A percentile compares a stretch with the other conserved stretches of the same genome.
phyloP scores from a whole-genome alignment of 2,888 invertebrate genomes.

The Drosophila niveifrons region DNA sequence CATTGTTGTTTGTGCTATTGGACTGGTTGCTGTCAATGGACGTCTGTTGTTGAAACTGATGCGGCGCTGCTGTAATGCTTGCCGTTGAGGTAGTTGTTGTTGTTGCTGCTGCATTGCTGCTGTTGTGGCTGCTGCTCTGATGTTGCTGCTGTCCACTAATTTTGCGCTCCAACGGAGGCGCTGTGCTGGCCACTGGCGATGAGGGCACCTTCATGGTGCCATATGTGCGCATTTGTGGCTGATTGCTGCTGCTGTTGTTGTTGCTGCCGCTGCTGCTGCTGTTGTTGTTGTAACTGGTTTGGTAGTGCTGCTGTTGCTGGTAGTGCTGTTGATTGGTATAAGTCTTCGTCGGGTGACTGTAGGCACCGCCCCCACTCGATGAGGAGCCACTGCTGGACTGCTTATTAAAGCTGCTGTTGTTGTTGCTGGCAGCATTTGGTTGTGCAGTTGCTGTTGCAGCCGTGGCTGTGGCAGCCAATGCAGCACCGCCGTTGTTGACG shows the following conservation, averaged over 20 bases:
- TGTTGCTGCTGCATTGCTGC: slow-evolving; percentile 64
- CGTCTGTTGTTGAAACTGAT: slow-evolving; percentile 77
- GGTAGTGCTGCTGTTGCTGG: slow-evolving; percentile 81
- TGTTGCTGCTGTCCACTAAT: slow-evolving; percentile 62
- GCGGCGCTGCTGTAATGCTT: slow-evolving; percentile 85
- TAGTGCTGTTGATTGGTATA: slow-evolving; percentile 79
- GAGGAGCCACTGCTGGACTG: slow-evolving; percentile 20
- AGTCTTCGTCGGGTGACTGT: slow-evolving; percentile 73
- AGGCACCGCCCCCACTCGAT: slow-evolving; percentile 12
- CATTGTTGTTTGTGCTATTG: slow-evolving; percentile 52
- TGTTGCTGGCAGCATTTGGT: slow-evolving; percentile 9
- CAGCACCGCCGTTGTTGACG: slow-evolving; percentile 82
- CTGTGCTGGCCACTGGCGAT: slow-evolving; percentile 85
- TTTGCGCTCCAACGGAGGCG: slow-evolving; percentile 86
- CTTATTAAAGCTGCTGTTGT: slow-evolving; percentile 39
- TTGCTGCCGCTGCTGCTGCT: slow-evolving; percentile 23
- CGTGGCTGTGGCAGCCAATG: slow-evolving; percentile 23
- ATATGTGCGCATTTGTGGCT: slow-evolving; percentile 83
- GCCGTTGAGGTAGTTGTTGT: slow-evolving; percentile 86
- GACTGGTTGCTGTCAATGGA: slow-evolving; percentile 55
- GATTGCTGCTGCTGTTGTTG: slow-evolving; percentile 72
- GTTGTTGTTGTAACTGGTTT: slow-evolving; percentile 33
- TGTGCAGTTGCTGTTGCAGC: slow-evolving; percentile 20
- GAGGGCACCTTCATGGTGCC: slow-evolving; percentile 84
- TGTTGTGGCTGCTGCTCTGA: slow-evolving; percentile 36